Evolutionary conservation across 2,797 vertebrate genomes (phyloP).

Genomic region (Knipowitschia caucasica): DNA sequence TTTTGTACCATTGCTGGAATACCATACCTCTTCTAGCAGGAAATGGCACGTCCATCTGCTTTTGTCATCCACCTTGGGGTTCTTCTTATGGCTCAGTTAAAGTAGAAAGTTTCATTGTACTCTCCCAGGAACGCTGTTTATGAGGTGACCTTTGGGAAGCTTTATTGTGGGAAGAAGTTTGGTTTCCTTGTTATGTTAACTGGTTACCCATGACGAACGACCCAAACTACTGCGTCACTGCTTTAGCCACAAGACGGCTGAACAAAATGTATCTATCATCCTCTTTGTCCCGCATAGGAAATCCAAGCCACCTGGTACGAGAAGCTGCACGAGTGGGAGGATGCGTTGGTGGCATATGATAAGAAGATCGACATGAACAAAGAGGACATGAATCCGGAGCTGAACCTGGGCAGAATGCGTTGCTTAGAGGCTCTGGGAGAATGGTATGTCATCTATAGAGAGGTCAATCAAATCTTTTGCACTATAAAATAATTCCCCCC

Average conservation of each 20-base stretch:
- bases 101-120: conserved; percentile 32
- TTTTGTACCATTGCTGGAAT: conserved; percentile 6
- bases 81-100: conserved; percentile 35
- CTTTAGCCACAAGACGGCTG: neutral
- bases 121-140: conserved; percentile 48
- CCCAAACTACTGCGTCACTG: conserved; percentile 10
- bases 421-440: conserved; percentile 97
- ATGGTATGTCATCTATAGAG: conserved; percentile 79
- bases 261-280: neutral
- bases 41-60: conserved; percentile 22
- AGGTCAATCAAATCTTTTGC: neutral
- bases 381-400: conserved; percentile 94
- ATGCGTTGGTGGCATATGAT: conserved; percentile 93
- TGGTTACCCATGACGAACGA: conserved; percentile 14
- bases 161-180: conserved; percentile 34
- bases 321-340: conserved; percentile 98
- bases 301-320: conserved; percentile 99
- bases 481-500: too few species aligned
- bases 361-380: conserved; percentile 98
- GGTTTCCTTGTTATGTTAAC: conserved; percentile 20
- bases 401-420: conserved; percentile 96
- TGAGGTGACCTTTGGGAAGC: conserved; percentile 43
- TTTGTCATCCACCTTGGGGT: conserved; percentile 37
- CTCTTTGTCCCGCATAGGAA: conserved; percentile 74
- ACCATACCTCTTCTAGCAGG: neutral